Conservation (phyloP, 2,113 vertebrate genomes). For the Zingel zingel region DNA sequence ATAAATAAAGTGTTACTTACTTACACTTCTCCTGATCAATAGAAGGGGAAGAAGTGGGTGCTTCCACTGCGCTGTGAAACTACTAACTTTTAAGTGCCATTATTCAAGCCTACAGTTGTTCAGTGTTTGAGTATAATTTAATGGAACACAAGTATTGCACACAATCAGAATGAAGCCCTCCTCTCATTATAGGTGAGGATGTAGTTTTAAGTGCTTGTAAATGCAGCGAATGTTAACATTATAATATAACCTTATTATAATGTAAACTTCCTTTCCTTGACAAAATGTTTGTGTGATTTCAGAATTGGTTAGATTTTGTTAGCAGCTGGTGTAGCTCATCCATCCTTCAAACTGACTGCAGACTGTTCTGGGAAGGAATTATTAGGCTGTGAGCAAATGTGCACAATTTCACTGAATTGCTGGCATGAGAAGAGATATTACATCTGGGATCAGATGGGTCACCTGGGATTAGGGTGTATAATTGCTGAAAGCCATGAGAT, state of each 20-base stretch:
- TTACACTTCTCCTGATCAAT: not conserved
- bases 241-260: not conserved
- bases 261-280: not conserved
- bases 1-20: too few species aligned
- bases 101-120: not conserved
- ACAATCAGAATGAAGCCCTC: not conserved
- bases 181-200: not conserved
- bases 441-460: constrained; percentile 9
- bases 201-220: not conserved
- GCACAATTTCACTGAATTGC: not conserved
- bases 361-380: not conserved
- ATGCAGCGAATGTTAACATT: not conserved
- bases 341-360: constrained; percentile 1
- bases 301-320: not conserved
- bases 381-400: not conserved
- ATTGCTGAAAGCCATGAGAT: constrained; percentile 17
- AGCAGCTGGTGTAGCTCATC: not conserved
- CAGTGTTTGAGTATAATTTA: not conserved
- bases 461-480: constrained; percentile 30
- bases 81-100: not conserved
- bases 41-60: not conserved
- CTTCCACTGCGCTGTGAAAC: not conserved
- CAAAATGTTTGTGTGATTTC: not conserved
- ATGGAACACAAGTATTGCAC: not conserved
- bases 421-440: constrained; percentile 12